These are phyloP conservation scores for Muschampia plurimacula DNA, from an alignment of 2,888 invertebrate species.

Conservation along the genomic window DNA sequence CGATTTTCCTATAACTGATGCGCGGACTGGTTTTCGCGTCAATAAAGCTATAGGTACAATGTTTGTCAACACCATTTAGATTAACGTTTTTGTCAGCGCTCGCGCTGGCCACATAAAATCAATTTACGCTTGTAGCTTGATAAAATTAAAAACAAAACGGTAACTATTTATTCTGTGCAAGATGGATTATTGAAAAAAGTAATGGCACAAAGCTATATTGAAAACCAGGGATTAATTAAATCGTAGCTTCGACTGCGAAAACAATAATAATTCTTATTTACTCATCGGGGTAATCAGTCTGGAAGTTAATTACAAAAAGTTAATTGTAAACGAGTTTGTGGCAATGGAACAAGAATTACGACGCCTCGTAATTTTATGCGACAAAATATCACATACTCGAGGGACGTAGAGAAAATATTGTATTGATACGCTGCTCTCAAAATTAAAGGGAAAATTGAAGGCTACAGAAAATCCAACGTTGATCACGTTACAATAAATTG, in stretches of 20 bases:
- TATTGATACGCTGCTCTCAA: neutral
- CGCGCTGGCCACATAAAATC: conserved; percentile 10
- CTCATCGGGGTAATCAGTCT: conserved; percentile 13
- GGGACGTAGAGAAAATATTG: conserved; percentile 2
- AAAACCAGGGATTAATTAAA: neutral
- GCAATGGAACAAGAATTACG: conserved; percentile 34
- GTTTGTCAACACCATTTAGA: conserved; percentile 27
- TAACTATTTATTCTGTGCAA: neutral
- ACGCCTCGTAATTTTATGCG: conserved; percentile 6
- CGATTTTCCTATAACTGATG: conserved; percentile 13
- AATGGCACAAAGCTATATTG: neutral
- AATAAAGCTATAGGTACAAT: conserved; percentile 11
- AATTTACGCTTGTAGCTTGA: conserved; percentile 10
- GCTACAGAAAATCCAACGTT: neutral
- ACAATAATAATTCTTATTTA: conserved; percentile 6
- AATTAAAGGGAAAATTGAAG: neutral
- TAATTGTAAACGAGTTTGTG: conserved; percentile 25
- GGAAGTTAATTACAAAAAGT: conserved; percentile 28
- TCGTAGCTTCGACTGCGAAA: neutral
- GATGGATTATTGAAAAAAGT: conserved; percentile 1
- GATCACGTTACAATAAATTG: neutral
- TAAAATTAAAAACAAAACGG: conserved; percentile 11
- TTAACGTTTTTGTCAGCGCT: conserved; percentile 3
- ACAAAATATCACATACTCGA: conserved; percentile 1
- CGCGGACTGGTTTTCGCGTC: neutral